These are phyloP conservation scores for Hippolais icterina DNA, from an alignment of 2,113 vertebrate species.

Conservation along the genomic window DNA sequence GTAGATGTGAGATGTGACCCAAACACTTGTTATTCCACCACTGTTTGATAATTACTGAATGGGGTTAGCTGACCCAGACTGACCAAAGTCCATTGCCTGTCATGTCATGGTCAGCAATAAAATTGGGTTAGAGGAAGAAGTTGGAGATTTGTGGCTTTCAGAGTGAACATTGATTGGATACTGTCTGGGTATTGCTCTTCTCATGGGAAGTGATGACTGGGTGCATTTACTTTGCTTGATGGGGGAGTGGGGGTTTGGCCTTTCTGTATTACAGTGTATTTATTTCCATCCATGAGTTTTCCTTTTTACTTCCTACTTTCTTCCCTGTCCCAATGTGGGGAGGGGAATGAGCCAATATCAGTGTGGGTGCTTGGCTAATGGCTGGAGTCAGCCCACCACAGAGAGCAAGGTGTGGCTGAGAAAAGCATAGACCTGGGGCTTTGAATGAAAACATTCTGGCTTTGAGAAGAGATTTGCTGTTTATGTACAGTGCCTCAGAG, in stretches of 20 bases:
- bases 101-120: background rate
- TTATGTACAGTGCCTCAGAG: slow-evolving; percentile 75
- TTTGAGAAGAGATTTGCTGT: background rate
- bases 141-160: background rate
- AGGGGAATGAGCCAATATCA: background rate
- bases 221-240: background rate
- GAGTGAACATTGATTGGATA: background rate
- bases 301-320: background rate
- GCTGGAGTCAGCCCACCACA: background rate
- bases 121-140: background rate
- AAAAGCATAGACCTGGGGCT: background rate
- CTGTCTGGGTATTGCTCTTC: background rate
- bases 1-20: background rate
- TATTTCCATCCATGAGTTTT: background rate
- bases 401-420: background rate
- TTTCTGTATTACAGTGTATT: background rate
- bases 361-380: background rate
- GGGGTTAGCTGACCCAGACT: background rate
- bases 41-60: background rate
- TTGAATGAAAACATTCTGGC: background rate
- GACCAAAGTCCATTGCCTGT: background rate
- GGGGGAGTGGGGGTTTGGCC: rapidly evolving
- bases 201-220: background rate
- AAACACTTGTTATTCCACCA: background rate
- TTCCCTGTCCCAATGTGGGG: rapidly evolving